Conservation (phyloP, 2,797 vertebrate genomes). For the Smutsia gigantea region DNA sequence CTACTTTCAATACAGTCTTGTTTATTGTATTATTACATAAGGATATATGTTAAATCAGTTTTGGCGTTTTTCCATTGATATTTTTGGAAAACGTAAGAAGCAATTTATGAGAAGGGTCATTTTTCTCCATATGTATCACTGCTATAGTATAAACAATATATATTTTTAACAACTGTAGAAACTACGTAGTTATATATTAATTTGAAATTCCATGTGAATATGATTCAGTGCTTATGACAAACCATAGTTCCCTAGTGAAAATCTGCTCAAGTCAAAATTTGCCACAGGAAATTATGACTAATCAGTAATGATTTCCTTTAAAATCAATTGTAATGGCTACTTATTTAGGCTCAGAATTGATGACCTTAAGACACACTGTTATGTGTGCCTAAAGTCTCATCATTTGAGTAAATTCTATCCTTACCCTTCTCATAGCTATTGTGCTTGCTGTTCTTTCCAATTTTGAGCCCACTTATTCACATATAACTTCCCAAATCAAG, state of each 20-base stretch:
- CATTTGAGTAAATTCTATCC: background rate
- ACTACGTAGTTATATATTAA: conserved; percentile 57
- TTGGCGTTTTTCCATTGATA: background rate
- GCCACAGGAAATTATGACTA: background rate
- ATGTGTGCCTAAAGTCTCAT: background rate
- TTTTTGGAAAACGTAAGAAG: background rate
- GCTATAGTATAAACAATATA: background rate
- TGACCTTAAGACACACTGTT: background rate
- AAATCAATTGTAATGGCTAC: conserved; percentile 38
- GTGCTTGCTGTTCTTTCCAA: background rate
- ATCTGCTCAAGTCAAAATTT: conserved; percentile 35
- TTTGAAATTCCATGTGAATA: conserved; percentile 34
- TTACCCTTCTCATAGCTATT: background rate
- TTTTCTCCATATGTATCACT: conserved; percentile 18
- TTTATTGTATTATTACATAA: conserved; percentile 20
- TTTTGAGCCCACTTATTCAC: background rate
- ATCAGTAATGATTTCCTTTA: conserved; percentile 50
- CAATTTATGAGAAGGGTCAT: background rate
- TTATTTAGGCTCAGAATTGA: conserved; percentile 6
- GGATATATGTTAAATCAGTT: background rate
- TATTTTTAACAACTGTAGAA: conserved; percentile 24
- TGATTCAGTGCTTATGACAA: conserved; percentile 25
- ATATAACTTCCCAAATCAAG: background rate
- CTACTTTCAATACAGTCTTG: background rate
- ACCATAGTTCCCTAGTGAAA: background rate